Evolutionary conservation across 2,888 invertebrate genomes (phyloP).

Genomic region (Subacronicta megacephala): DNA sequence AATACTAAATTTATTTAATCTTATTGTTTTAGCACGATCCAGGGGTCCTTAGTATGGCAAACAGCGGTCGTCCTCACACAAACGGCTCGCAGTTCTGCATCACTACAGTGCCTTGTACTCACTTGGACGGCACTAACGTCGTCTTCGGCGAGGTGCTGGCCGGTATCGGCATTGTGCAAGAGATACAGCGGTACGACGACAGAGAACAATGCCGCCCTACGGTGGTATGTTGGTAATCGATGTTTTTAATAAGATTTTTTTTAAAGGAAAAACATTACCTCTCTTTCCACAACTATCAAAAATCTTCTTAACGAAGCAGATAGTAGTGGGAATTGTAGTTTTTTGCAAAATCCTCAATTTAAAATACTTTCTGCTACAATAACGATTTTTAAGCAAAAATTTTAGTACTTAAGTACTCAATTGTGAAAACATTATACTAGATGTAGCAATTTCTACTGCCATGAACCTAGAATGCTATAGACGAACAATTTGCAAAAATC

Average conservation of each 20-base stretch:
- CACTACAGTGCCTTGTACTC: slow-evolving; percentile 93
- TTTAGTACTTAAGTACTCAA: no score
- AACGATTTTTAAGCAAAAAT: no score
- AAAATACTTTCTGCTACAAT: no score
- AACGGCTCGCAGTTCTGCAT: slow-evolving; percentile 99
- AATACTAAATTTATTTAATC: no score
- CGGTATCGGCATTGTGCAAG: slow-evolving; percentile 92
- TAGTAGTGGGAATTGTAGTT: no score
- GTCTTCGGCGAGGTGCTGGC: slow-evolving; percentile 95
- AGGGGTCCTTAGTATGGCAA: slow-evolving; percentile 94
- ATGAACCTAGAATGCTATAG: no score
- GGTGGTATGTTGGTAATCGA: slow-evolving; percentile 85
- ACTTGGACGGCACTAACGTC: slow-evolving; percentile 95
- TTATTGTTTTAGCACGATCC: slow-evolving; percentile 85
- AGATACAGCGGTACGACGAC: slow-evolving; percentile 90
- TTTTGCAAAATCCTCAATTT: no score
- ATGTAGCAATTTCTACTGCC: no score
- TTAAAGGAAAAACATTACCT: neutral
- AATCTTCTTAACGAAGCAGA: no score
- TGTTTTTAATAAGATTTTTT: slow-evolving; percentile 25
- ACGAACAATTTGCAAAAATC: no score
- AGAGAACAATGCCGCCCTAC: slow-evolving; percentile 90
- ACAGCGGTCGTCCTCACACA: slow-evolving; percentile 93
- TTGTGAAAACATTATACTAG: no score
- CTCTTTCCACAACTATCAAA: no score